Evolutionary conservation across 2,797 vertebrate genomes (phyloP), one percentile per base, ranked within the genome.

Genomic region (Malacoctenus gilli): DNA sequence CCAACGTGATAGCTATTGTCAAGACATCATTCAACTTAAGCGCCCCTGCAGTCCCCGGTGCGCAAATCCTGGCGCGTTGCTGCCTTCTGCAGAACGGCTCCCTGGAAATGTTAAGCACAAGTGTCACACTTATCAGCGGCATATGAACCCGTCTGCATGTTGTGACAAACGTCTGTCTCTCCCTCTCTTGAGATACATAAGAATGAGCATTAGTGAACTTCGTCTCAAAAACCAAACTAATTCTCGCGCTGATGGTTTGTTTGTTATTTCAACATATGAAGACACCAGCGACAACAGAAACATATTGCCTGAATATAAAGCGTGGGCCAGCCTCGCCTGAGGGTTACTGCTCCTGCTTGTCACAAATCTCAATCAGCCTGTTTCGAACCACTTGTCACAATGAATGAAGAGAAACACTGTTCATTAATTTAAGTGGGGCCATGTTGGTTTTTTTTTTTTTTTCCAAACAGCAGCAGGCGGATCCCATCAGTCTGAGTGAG

Each of bases 21-120:
- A 57, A 31, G 21, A 34, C 58, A 66, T 67, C 47, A 59, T 59
- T 84, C 34, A 52, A 67, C 36, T 70, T 79, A 68, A 77, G 68
- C 3, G 30, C 46, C 59, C 30, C 56, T 64, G 44, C 55, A n/a
- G 64, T 59, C 46, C 47, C 43, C 54, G 40, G 48, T 53, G 49
- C 58, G 55, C 42, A 63, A 78, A 79, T 79, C 64, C 76, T 58
- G 37, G 48, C 60, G 42, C 61, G 44, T 53, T 35, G 56, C 34
- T 79, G 34, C 4, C 35, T 36, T 35, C 61, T 34, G 49, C 55
- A 30, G 35, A 43, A 15, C 36, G 56, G 23, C 41, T 18, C 3
- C 48, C 16, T 71, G 7, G 22, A 62, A 67, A 55, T 56, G 31
- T 75, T 56, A 42, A 64, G 36, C 34, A 34, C 50, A 49, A 48